phyloP scores from a whole-genome alignment of 1,140 invertebrate species.

The Heliconius nattereri region DNA sequence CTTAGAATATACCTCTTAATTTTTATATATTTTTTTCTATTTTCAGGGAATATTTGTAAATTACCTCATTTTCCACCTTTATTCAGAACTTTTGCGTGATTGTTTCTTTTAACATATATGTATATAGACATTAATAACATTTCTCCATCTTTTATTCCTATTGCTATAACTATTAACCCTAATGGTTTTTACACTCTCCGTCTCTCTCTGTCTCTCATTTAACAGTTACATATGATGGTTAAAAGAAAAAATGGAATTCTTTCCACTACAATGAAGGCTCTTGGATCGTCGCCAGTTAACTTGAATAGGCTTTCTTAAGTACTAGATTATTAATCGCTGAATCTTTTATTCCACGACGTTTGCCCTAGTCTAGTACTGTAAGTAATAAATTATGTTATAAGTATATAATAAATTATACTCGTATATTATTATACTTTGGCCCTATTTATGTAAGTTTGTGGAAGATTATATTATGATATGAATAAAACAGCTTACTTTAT shows the following conservation, averaged over 20 bases:
- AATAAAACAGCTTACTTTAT: too few relatives aligned
- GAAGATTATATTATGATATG: too few relatives aligned
- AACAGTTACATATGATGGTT: background rate
- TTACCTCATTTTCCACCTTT: too few relatives aligned
- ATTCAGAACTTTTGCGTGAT: too few relatives aligned
- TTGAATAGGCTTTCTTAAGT: background rate
- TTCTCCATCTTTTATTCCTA: too few relatives aligned
- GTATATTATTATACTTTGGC: background rate
- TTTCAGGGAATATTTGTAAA: too few relatives aligned
- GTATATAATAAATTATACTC: background rate
- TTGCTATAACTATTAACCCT: too few relatives aligned
- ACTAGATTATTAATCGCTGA: conserved; percentile 11
- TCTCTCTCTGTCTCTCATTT: background rate
- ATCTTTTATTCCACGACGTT: conserved; percentile 2
- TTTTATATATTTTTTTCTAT: too few relatives aligned
- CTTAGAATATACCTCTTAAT: too few relatives aligned
- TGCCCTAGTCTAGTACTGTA: background rate
- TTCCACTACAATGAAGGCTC: background rate
- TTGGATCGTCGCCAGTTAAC: background rate
- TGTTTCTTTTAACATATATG: too few relatives aligned
- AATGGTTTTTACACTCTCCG: too few relatives aligned
- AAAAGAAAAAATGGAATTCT: background rate
- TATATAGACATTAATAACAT: too few relatives aligned
- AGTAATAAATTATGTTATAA: background rate
- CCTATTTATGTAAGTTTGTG: background rate